Conservation (phyloP, 2,888 invertebrate genomes). For the Ditula angustiorana region DNA sequence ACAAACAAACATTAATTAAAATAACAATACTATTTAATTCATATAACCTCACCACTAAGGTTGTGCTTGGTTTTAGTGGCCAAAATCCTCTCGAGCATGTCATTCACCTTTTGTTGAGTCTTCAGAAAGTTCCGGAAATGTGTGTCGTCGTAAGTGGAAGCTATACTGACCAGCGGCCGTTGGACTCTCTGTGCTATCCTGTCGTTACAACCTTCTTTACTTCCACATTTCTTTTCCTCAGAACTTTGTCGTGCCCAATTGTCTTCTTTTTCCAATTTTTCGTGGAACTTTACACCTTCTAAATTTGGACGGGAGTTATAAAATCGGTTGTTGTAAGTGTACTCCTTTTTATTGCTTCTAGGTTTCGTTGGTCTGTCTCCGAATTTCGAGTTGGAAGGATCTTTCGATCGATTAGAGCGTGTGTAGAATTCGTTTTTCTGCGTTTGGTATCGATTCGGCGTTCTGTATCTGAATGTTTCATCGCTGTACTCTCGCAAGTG, state of each 20-base stretch:
- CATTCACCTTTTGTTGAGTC: conserved; percentile 75
- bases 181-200: conserved; percentile 61
- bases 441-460: background rate
- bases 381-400: background rate
- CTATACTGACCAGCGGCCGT: conserved; percentile 53
- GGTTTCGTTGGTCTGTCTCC: background rate
- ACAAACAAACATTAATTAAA: background rate
- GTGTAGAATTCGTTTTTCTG: conserved; percentile 16
- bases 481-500: conserved; percentile 4
- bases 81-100: conserved; percentile 70
- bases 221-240: conserved; percentile 44
- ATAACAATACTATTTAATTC: background rate
- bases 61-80: conserved; percentile 62
- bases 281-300: conserved; percentile 56
- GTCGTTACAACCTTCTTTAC: conserved; percentile 46
- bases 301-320: conserved; percentile 4
- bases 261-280: conserved; percentile 56
- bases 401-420: background rate
- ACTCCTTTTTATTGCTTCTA: conserved; percentile 14
- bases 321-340: background rate
- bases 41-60: conserved; percentile 57
- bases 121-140: conserved; percentile 70
- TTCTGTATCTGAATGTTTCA: background rate
- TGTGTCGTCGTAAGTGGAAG: conserved; percentile 57
- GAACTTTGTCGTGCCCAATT: conserved; percentile 38